These are phyloP conservation scores for Acleris emargana DNA, from an alignment of 2,888 invertebrate genomes.

Conservation along the genomic window DNA sequence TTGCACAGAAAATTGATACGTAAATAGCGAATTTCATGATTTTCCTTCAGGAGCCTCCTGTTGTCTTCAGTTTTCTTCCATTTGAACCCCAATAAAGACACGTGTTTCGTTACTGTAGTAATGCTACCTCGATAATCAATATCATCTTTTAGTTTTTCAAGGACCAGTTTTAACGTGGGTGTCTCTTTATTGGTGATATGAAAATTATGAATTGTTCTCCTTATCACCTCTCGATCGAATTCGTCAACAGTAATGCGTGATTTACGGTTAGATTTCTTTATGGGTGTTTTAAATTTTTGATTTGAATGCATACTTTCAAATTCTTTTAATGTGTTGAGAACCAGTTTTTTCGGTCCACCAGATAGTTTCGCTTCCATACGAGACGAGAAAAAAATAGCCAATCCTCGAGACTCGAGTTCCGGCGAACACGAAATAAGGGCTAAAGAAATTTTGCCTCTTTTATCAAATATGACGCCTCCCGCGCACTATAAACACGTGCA, in stretches of 20 bases:
- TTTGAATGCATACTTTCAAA: slow-evolving; percentile 4
- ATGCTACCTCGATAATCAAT: slow-evolving; percentile 13
- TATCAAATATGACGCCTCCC: too few species aligned
- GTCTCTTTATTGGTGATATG: too few species aligned
- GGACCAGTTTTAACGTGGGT: slow-evolving; percentile 3
- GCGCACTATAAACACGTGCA: too few species aligned
- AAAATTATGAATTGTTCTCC: not conserved
- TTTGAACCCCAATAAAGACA: slow-evolving; percentile 11
- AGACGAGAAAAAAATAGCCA: too few species aligned
- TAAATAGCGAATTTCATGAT: too few species aligned
- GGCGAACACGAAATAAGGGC: too few species aligned
- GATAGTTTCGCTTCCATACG: too few species aligned
- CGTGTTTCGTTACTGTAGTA: not conserved
- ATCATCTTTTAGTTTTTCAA: slow-evolving; percentile 17
- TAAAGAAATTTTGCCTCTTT: too few species aligned
- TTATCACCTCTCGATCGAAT: slow-evolving; percentile 5
- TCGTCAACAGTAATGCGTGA: not conserved
- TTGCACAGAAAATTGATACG: too few species aligned
- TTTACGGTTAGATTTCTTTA: too few species aligned
- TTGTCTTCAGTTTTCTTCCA: slow-evolving; percentile 9
- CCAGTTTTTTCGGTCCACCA: too few species aligned
- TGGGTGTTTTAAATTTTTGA: not conserved
- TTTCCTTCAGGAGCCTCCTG: slow-evolving; percentile 6
- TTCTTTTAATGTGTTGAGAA: slow-evolving; percentile 8
- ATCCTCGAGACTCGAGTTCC: too few species aligned